Conservation (phyloP, 2,888 invertebrate species). For the Platynereis dumerilii region DNA sequence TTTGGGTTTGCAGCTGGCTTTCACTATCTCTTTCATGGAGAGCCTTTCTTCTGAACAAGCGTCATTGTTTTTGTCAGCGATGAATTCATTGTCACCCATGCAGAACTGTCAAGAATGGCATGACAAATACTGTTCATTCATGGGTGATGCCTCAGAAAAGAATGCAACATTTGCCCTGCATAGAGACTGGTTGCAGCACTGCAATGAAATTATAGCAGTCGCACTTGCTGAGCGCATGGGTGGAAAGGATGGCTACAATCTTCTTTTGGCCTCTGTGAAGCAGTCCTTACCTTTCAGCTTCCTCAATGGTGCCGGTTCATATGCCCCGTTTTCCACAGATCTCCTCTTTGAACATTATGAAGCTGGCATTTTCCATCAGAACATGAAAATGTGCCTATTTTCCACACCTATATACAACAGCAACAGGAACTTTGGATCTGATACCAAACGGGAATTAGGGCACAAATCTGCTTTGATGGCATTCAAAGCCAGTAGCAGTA, state of each 20-base stretch:
- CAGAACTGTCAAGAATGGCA: no score
- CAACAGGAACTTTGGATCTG: no score
- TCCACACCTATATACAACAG: no score
- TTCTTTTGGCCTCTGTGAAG: conserved; percentile 34
- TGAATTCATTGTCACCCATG: no score
- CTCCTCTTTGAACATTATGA: conserved; percentile 27
- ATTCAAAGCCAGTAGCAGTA: no score
- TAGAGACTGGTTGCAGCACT: conserved; percentile 32
- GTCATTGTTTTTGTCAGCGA: no score
- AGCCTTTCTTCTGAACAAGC: background rate
- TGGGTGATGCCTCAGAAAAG: background rate
- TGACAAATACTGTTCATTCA: no score
- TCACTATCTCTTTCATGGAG: background rate
- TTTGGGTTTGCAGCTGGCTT: conserved; percentile 7
- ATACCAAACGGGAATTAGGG: no score
- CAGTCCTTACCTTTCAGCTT: no score
- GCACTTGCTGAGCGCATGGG: conserved; percentile 32
- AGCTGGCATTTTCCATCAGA: conserved; percentile 28
- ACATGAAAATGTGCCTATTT: conserved; percentile 30
- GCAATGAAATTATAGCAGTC: conserved; percentile 34
- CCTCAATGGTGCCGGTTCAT: conserved; percentile 35
- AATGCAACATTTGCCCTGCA: conserved; percentile 30
- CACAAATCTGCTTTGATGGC: no score
- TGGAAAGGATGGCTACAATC: conserved; percentile 28
- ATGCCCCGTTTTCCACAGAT: no score